These are phyloP conservation scores for Brachyistius frenatus DNA, from an alignment of 2,113 vertebrate species.

Conservation along the genomic window DNA sequence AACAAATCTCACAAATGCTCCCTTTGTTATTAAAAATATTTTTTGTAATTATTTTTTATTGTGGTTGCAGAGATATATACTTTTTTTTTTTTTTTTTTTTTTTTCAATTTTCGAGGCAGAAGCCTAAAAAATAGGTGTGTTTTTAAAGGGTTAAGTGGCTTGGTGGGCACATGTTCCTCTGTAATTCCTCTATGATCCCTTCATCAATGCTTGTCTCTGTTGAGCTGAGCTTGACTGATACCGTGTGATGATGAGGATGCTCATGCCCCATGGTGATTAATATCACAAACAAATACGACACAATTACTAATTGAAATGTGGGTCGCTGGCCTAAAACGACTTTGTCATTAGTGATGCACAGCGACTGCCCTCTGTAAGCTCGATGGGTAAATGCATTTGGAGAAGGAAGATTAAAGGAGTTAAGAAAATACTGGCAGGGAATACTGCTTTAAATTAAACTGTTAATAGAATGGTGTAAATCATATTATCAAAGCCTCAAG, in stretches of 20 bases:
- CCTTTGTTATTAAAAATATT: too few species aligned
- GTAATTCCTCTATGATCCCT: constrained; percentile 5
- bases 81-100: too few species aligned
- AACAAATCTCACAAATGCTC: too few species aligned
- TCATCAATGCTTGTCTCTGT: constrained; percentile 57
- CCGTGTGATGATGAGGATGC: constrained; percentile 42
- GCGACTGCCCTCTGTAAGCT: background rate
- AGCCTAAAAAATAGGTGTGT: too few species aligned
- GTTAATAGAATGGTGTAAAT: constrained; percentile 32
- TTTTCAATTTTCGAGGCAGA: too few species aligned
- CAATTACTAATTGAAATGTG: constrained; percentile 62
- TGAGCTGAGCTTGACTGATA: constrained; percentile 63
- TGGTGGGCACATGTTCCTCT: background rate
- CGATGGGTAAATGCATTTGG: constrained; percentile 29
- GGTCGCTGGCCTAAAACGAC: constrained; percentile 42
- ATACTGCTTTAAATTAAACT: constrained; percentile 4
- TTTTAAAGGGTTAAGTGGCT: background rate
- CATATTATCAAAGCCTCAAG: background rate
- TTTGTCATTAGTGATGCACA: constrained; percentile 56
- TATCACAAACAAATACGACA: constrained; percentile 42
- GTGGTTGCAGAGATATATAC: too few species aligned
- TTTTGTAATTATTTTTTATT: too few species aligned
- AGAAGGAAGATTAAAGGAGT: constrained; percentile 29
- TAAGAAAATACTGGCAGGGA: background rate
- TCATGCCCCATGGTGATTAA: constrained; percentile 38